A percentile compares a stretch with the other conserved stretches of the same genome.
Evolutionary conservation across 2,888 invertebrate species (phyloP).

Genomic region (Panorpa germanica): DNA sequence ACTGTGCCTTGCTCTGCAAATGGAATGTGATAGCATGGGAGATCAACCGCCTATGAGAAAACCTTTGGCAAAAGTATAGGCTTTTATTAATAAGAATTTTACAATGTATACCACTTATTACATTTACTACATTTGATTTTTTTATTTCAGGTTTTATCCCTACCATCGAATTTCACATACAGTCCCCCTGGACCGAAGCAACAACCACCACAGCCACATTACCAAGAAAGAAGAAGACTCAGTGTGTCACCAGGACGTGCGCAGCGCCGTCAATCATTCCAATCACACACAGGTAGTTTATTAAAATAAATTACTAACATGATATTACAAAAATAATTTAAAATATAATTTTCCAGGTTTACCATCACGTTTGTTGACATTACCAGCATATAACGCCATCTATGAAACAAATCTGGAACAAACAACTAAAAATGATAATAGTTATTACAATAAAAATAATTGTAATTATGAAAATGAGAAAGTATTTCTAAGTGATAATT

Average conservation of each 20-base stretch:
- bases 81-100: constrained; percentile 6
- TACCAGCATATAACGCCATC: no score
- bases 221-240: constrained; percentile 15
- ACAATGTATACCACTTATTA: constrained; percentile 13
- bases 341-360: no score
- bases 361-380: no score
- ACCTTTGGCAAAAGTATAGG: constrained; percentile 22
- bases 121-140: constrained; percentile 16
- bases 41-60: constrained; percentile 34
- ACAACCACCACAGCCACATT: no score
- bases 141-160: constrained; percentile 42
- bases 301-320: no score
- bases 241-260: constrained; percentile 26
- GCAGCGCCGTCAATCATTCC: constrained; percentile 16
- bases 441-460: no score
- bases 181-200: no score
- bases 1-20: constrained; percentile 44
- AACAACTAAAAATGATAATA: no score
- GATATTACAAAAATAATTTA: no score
- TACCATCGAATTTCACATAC: constrained; percentile 72
- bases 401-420: no score
- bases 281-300: constrained; percentile 31
- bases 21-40: constrained; percentile 31
- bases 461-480: no score
- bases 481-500: no score